phyloP scores from a whole-genome alignment of 2,113 vertebrate genomes.

The Monarcha castaneiventris region DNA sequence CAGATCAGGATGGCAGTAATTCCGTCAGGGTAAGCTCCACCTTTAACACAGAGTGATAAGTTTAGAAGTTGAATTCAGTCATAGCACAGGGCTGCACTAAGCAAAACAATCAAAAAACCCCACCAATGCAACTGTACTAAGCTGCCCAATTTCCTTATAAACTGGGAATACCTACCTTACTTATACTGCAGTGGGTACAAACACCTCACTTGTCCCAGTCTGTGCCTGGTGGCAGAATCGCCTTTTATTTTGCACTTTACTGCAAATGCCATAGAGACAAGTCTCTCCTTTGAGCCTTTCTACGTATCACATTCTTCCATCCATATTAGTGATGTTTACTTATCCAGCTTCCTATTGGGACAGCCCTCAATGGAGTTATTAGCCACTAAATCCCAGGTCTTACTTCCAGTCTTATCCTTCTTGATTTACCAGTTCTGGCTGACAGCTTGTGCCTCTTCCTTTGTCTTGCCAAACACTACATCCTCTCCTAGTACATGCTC shows the following conservation, averaged over 20 bases:
- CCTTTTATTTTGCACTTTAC: neutral
- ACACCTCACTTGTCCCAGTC: neutral
- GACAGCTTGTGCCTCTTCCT: neutral
- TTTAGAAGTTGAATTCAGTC: neutral
- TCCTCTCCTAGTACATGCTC: neutral
- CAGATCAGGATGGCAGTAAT: neutral
- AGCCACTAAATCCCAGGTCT: neutral
- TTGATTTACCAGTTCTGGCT: constrained; percentile 1
- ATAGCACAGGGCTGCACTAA: neutral
- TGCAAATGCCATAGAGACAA: neutral
- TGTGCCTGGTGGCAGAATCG: neutral
- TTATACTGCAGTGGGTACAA: neutral
- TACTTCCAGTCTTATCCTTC: neutral
- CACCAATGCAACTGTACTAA: neutral
- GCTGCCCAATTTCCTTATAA: neutral
- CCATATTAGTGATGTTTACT: neutral
- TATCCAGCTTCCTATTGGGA: neutral
- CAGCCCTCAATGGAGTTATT: neutral
- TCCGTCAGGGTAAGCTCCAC: neutral
- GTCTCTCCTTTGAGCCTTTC: neutral
- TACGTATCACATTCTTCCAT: neutral
- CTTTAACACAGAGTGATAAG: neutral
- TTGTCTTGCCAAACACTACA: neutral
- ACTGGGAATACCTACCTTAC: neutral
- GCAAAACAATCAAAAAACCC: neutral